Evolutionary conservation across 2,797 vertebrate species (phyloP), one percentile per base, ranked within the genome.

Genomic region (Rhyacichthys aspro): DNA sequence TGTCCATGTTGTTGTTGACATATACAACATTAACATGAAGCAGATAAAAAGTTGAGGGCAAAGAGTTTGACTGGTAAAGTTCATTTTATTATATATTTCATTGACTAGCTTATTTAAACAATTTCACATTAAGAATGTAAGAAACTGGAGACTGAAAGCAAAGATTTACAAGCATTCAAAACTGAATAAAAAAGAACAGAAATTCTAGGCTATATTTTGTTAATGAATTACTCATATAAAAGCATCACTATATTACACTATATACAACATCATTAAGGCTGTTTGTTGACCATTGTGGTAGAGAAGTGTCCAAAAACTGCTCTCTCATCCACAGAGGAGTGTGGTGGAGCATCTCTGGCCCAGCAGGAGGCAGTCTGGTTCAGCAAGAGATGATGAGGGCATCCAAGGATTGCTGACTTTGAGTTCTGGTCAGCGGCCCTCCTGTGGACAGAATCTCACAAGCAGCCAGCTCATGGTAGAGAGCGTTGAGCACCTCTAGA

Each of bases 331-430:
- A 28, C 15, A 59, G 3, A 43, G 45, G 47, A n/a, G 42, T 57
- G 60, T 57, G 60, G 50, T 44, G 42, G 65, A 43, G 49, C 55
- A 11, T 50, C 37, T 1, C 3, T 1, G 1, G 44, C 10, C 83
- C 78, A 68, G 79, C 44, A 72, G 86, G 59, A 55, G 86, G 81
- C 71, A 59, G 71, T 28, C 43, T 67, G 60, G 77, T 66, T 95
- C 86, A 96, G 84, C 94, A 96, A 18, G 94, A 94, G 81, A 96
- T 90, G 72, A 95, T 73, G 61, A 95, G 90, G 0, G 91, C 45
- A 37, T 91, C 94, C 57, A 93, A 68, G 5, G 90, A 88, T 48
- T 84, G 90, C 32, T 84, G 84, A 50, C 90, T 87, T 42, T 84
- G 88, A 0, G 85, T 75, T 16, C 82, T 81, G 70, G 91, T 92